Percentiles rank a stretch among this genome's conserved stretches.
Evolutionary conservation across 1,140 invertebrate genomes (phyloP).

Genomic region (Carcinoscorpius rotundicauda): DNA sequence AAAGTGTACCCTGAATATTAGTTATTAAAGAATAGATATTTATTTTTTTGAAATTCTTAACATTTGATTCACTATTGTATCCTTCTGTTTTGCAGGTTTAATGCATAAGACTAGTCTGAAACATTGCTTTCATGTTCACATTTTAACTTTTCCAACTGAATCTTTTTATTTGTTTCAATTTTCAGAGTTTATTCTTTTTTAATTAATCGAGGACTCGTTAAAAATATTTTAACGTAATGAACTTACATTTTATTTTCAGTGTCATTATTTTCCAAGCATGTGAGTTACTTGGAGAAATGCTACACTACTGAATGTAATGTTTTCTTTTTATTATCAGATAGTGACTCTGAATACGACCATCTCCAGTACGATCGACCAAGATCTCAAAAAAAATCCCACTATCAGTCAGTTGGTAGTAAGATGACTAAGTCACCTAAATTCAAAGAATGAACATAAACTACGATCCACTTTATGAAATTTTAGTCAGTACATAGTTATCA

Average conservation of each 20-base stretch:
- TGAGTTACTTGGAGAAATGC: background rate
- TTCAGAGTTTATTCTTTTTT: no score
- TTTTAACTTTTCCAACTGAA: no score
- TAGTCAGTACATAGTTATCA: no score
- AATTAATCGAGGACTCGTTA: background rate
- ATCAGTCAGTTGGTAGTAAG: slow-evolving; percentile 52
- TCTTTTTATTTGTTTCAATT: no score
- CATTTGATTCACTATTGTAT: no score
- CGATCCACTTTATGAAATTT: no score
- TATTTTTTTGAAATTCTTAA: no score
- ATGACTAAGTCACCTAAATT: slow-evolving; percentile 8
- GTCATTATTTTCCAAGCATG: background rate
- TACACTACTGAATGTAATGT: slow-evolving; percentile 9
- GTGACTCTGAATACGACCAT: slow-evolving; percentile 55
- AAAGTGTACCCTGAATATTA: no score
- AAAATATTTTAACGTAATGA: background rate
- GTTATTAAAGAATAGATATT: no score
- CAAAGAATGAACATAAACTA: background rate
- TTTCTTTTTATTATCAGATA: slow-evolving; percentile 2
- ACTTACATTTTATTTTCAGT: background rate
- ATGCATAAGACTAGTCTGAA: no score
- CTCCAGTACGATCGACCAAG: slow-evolving; percentile 68
- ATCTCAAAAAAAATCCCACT: slow-evolving; percentile 57
- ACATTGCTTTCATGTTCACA: no score
- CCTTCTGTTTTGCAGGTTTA: no score